Evolutionary conservation across 2,797 vertebrate genomes (phyloP).

Genomic region (Mormyrops boulengeri): DNA sequence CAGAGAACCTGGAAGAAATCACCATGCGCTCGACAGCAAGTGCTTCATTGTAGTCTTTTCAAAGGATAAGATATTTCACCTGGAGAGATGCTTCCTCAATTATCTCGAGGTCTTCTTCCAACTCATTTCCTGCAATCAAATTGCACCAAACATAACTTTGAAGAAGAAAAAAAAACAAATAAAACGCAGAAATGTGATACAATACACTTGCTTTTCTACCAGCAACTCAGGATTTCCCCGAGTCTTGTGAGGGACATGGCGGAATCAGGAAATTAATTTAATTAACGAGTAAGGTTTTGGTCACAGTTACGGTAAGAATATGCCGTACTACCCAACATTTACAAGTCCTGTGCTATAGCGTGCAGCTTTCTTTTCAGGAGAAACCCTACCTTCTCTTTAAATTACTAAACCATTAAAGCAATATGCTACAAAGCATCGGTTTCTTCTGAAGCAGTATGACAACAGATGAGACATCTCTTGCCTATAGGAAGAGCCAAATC

Average conservation of each 20-base stretch:
- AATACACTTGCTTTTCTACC: neutral
- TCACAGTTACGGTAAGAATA: neutral
- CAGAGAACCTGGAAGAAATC: neutral
- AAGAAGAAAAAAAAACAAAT: neutral
- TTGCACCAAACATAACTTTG: slow-evolving; percentile 10
- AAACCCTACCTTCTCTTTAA: neutral
- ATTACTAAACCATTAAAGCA: neutral
- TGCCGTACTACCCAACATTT: neutral
- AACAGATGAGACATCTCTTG: slow-evolving; percentile 42
- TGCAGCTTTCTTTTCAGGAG: neutral
- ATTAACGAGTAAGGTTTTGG: neutral
- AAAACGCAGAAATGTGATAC: neutral
- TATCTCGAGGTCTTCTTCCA: slow-evolving; percentile 97
- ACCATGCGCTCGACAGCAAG: neutral
- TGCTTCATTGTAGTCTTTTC: neutral
- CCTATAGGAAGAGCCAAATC: slow-evolving; percentile 91
- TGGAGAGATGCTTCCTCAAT: slow-evolving; percentile 96
- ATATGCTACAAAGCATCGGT: neutral
- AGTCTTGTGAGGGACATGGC: neutral
- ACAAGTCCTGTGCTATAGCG: neutral
- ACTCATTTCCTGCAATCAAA: slow-evolving; percentile 74
- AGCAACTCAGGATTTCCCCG: neutral
- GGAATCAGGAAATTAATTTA: neutral
- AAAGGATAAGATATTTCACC: slow-evolving; percentile 52
- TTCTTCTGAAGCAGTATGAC: neutral